phyloP scores from a whole-genome alignment of 2,113 vertebrate genomes.

The Opisthocomus hoazin region DNA sequence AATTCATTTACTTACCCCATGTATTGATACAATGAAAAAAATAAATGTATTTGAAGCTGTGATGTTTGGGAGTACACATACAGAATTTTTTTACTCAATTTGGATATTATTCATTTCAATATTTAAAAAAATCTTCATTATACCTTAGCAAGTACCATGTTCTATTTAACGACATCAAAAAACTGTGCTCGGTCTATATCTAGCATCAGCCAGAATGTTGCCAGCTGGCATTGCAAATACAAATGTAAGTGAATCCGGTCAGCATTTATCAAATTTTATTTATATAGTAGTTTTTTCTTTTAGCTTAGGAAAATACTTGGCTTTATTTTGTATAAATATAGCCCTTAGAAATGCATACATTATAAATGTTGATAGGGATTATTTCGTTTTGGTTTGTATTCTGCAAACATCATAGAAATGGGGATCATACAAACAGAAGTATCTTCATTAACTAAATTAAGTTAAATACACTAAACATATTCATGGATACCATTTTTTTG shows the following conservation, averaged over 20 bases:
- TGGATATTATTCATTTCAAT: not conserved
- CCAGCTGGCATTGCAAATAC: not conserved
- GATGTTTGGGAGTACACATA: not conserved
- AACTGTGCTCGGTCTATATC: not conserved
- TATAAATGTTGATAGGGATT: not conserved
- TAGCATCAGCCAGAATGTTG: not conserved
- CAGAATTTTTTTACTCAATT: not conserved
- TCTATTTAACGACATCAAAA: not conserved
- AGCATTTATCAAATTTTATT: not conserved
- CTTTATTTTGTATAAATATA: not conserved
- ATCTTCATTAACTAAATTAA: not conserved
- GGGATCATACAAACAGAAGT: not conserved
- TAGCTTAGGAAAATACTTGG: not conserved
- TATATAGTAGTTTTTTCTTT: not conserved
- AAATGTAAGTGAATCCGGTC: not conserved
- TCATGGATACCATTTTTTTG: not conserved
- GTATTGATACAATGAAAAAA: not conserved
- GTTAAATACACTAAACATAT: not conserved
- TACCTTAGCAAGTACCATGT: not conserved
- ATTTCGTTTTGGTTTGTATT: not conserved
- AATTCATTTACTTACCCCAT: not conserved
- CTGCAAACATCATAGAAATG: not conserved
- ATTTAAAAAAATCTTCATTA: not conserved
- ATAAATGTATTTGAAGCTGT: not conserved
- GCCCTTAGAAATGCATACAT: not conserved